Evolutionary conservation across 2,797 vertebrate species (phyloP).

Genomic region (Enteromius viviparus): DNA sequence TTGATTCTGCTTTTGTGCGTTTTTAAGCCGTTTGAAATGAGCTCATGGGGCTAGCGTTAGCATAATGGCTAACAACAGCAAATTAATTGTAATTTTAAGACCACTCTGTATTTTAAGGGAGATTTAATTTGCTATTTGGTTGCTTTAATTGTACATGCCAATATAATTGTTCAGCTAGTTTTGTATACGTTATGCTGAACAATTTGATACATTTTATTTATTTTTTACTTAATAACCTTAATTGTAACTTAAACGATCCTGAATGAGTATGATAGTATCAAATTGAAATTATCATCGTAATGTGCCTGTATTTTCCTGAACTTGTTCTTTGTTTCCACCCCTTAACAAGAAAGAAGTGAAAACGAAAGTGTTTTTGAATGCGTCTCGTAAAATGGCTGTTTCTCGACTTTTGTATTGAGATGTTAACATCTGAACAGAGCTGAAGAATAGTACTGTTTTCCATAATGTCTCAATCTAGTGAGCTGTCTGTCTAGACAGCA

Average conservation of each 20-base stretch:
- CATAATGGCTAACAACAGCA: constrained; percentile 23
- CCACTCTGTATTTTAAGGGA: background rate
- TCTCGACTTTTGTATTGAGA: background rate
- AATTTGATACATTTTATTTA: background rate
- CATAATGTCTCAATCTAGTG: background rate
- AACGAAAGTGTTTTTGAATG: constrained; percentile 32
- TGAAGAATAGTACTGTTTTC: background rate
- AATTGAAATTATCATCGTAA: background rate
- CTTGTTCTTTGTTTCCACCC: background rate
- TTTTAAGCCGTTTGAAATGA: background rate
- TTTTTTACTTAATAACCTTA: background rate
- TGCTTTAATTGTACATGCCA: background rate
- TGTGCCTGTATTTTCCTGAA: background rate
- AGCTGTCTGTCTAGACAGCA: background rate
- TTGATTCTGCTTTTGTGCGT: background rate
- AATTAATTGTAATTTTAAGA: background rate
- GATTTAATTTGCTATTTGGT: background rate
- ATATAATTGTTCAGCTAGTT: background rate
- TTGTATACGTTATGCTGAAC: background rate
- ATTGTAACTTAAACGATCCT: background rate
- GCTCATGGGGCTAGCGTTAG: constrained; percentile 27
- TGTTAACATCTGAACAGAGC: background rate
- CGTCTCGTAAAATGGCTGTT: background rate
- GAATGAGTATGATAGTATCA: background rate
- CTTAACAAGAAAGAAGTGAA: background rate